Base-by-base conservation (phyloP, 2,797 vertebrate species). In the Typhlichthys subterraneus region DNA sequence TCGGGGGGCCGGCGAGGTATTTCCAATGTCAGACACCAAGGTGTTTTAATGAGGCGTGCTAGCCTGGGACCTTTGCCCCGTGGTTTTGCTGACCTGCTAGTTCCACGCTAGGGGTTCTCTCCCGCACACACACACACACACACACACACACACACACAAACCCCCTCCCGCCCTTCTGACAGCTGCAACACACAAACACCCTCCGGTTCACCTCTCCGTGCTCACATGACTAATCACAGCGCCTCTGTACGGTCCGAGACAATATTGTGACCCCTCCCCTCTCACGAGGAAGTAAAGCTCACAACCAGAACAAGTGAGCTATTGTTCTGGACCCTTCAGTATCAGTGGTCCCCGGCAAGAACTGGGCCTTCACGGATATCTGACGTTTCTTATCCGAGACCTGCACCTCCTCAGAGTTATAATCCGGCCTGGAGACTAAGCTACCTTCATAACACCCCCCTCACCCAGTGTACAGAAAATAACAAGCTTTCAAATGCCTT, bases 191-290 rank as follows among this genome's bases (percentile, higher is more conserved):
- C 59, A 42, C n/a, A 11, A n/a, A 42, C 85, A 84, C 73, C 75
- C 80, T 76, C 69, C 76, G 42, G 1, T 73, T 87, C 84, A 87
- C 83, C 83, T 84, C 80, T 77, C 79, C 70, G 75, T 79, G 82
- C 82, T 87, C 84, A 87, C 83, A 90, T 87, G 80, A 90, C 87
- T 84, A 88, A 90, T 87, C 85, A 76, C 69, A 76, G 83, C 69
- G 63, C 81, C 83, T 82, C 74, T 19, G 49, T 68, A 65, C 77
- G 67, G 82, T 85, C 81, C 77, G 68, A 72, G 47, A 50, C 71
- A 81, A 82, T 83, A 85, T 89, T 84, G 76, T 53, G 72, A 77
- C 69, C 62, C 55, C 79, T 87, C 72, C 72, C 78, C 23, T 54
- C 75, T 77, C 60, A 77, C 29, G 19, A 75, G 82, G 76, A 88